A percentile compares a stretch with the other conserved stretches of the same genome.
These are phyloP conservation scores for Asteroscopus sphinx DNA, from an alignment of 2,888 invertebrate species.

Conservation along the genomic window DNA sequence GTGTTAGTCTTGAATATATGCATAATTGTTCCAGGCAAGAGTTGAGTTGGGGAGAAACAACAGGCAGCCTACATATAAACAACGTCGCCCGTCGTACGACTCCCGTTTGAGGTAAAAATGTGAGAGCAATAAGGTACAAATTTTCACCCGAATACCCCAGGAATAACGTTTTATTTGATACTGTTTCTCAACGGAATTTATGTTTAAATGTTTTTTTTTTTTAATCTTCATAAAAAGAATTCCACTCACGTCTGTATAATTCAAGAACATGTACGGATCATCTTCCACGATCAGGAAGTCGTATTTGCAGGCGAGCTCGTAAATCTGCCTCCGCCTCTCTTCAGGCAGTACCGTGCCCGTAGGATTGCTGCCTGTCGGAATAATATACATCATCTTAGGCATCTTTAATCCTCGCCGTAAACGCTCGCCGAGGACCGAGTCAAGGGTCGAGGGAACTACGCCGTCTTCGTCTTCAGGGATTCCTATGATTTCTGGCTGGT, in stretches of 20 bases:
- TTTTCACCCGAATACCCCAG: too few species aligned
- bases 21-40: too few species aligned
- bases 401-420: slow-evolving; percentile 86
- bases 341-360: slow-evolving; percentile 92
- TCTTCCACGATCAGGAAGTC: slow-evolving; percentile 95
- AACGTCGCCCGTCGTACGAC: too few species aligned
- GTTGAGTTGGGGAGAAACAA: too few species aligned
- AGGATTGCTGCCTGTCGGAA: slow-evolving; percentile 94
- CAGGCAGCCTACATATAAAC: too few species aligned
- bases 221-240: too few species aligned
- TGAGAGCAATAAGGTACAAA: too few species aligned
- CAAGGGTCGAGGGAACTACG: slow-evolving; percentile 90
- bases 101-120: too few species aligned
- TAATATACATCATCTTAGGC: slow-evolving; percentile 93
- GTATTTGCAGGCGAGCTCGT: slow-evolving; percentile 93
- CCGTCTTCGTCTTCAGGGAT: slow-evolving; percentile 93
- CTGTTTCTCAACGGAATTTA: too few species aligned
- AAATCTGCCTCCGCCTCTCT: slow-evolving; percentile 92
- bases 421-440: slow-evolving; percentile 87
- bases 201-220: too few species aligned
- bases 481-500: slow-evolving; percentile 91
- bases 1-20: too few species aligned
- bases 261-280: slow-evolving; percentile 95
- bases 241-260: slow-evolving; percentile 91
- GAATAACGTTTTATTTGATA: too few species aligned